phyloP scores from a whole-genome alignment of 2,797 vertebrate genomes.

The Eupleurogrammus muticus region DNA sequence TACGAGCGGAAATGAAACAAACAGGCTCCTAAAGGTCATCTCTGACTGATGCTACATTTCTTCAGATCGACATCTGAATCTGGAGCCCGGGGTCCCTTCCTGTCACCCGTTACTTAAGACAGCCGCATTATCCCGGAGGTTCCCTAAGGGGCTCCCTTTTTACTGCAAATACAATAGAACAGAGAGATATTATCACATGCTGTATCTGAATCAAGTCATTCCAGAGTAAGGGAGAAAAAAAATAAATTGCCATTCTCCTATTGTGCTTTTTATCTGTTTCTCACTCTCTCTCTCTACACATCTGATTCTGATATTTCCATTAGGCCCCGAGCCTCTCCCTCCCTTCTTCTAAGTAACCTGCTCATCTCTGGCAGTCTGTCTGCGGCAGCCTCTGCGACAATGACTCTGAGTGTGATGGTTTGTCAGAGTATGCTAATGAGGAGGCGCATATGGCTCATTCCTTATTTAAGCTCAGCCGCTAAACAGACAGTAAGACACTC shows the following conservation, averaged over 20 bases:
- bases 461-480: slow-evolving; percentile 73
- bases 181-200: slow-evolving; percentile 10
- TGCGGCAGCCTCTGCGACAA: slow-evolving; percentile 50
- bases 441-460: slow-evolving; percentile 76
- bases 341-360: slow-evolving; percentile 39
- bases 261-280: slow-evolving; percentile 23
- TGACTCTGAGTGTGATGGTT: slow-evolving; percentile 5
- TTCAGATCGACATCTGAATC: slow-evolving; percentile 50
- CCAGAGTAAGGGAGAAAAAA: not conserved
- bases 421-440: slow-evolving; percentile 71
- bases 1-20: slow-evolving; percentile 3
- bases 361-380: slow-evolving; percentile 53
- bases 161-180: slow-evolving; percentile 24
- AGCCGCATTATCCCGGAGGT: slow-evolving; percentile 28
- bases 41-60: slow-evolving; percentile 28
- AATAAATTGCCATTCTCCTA: not conserved
- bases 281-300: slow-evolving; percentile 4
- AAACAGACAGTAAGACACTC: slow-evolving; percentile 69
- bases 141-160: slow-evolving; percentile 24
- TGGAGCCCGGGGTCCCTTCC: not conserved
- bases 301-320: slow-evolving; percentile 28
- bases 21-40: slow-evolving; percentile 41
- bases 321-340: not conserved
- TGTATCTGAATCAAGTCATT: slow-evolving; percentile 21
- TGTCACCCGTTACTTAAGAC: slow-evolving; percentile 34